Base-by-base conservation (phyloP, 2,888 invertebrate genomes). In the Phrixothrix hirtus region DNA sequence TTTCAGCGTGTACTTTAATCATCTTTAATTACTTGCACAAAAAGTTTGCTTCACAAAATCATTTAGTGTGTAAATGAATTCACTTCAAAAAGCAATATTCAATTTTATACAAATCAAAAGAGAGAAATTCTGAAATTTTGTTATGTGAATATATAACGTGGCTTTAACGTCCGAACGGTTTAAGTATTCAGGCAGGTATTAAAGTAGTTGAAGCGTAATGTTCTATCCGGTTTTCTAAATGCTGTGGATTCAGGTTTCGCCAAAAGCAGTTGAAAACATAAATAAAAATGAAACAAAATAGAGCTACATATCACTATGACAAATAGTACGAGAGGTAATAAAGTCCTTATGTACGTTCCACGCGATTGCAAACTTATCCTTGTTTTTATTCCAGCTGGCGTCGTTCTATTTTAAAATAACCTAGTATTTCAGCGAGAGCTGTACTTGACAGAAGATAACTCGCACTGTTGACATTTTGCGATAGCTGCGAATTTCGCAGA, bases 381-480 rank as follows among this genome's bases (percentile, higher is more conserved):
- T 42, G 26, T 41, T 43, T 50, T 50, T 44, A 50, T 50, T 47
- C 42, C 13, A 15, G 17, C 36, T 21, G 37, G 37, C 32, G 17
- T 31, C 25, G 31, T 41, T 42, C 31, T 43, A 37, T 38, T 50
- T 43, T 50, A 43, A 43, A 50, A 50, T 43, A 27, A 36, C 29
- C 13, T 37, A 52, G 41, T 41, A 35, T 41, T 48, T 48, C 48
- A 48, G 41, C 32, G 35, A 36, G 26, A 42, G 27, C 52, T 52
- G 52, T 37, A 42, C 37, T 52, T 52, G 52, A 47, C 52, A 52
- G 46, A 52, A 47, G 46, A 46, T 46, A 46, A 52, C 41, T 52
- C 42, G 42, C 31, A 35, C 39, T 52, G 51, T 51, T 51, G 51
- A 51, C 51, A 44, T 51, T 51, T 51, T 35, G 29, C 39, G 44